Conservation (phyloP, 2,888 invertebrate species). For the Chalcis sispes region DNA sequence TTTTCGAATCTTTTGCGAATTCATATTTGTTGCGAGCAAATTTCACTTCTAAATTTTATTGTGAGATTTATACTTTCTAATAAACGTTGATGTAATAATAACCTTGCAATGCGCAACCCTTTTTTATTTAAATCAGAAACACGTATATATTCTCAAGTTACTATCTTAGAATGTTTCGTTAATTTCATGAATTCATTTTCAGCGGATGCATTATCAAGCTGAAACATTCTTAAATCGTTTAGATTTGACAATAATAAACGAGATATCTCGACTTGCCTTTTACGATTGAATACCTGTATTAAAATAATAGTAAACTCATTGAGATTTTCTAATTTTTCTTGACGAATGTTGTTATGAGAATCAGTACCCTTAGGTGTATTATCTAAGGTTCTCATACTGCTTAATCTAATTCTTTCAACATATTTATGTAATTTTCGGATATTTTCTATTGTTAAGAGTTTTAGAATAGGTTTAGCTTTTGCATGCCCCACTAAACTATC, state of each 20-base stretch:
- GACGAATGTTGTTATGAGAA: not conserved
- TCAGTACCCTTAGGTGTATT: too few relatives aligned
- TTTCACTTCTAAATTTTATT: not conserved
- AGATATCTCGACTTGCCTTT: not conserved
- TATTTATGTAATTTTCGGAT: slow-evolving; percentile 30
- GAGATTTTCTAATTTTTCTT: not conserved
- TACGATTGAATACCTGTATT: not conserved
- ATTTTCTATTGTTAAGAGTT: slow-evolving; percentile 28
- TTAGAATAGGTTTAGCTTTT: slow-evolving; percentile 11
- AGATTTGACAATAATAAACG: not conserved
- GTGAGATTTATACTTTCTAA: not conserved
- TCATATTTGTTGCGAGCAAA: not conserved
- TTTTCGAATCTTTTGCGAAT: not conserved
- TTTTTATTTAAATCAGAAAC: not conserved
- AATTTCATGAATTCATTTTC: not conserved
- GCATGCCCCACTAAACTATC: slow-evolving; percentile 2
- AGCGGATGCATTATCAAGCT: not conserved
- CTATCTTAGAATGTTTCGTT: not conserved
- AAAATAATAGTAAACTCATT: not conserved
- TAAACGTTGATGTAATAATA: not conserved
- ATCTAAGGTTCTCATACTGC: not conserved
- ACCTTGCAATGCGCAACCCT: not conserved
- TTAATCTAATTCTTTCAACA: slow-evolving; percentile 1
- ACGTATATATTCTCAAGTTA: not conserved
- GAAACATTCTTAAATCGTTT: not conserved